These are phyloP conservation scores for Xestobium rufovillosum DNA, from an alignment of 2,888 invertebrate species.

Conservation along the genomic window DNA sequence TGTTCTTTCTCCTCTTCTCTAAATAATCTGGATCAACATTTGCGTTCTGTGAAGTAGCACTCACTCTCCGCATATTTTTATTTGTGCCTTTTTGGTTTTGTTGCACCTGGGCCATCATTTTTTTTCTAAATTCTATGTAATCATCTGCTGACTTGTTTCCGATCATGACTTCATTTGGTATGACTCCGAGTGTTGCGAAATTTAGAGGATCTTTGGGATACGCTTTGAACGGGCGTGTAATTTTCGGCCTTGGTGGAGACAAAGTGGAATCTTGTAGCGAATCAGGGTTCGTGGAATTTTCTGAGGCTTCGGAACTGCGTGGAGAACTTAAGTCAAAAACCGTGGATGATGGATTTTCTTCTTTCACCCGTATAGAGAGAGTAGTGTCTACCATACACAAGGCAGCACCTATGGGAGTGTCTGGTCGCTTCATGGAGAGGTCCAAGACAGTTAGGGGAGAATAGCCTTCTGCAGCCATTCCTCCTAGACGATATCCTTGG, in stretches of 20 bases:
- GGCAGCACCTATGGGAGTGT: too few relatives aligned
- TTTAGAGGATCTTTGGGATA: slow-evolving; percentile 63
- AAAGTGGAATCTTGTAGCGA: slow-evolving; percentile 5
- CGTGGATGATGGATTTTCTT: neutral
- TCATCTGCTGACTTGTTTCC: slow-evolving; percentile 57
- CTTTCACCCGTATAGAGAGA: too few relatives aligned
- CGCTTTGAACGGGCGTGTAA: slow-evolving; percentile 59
- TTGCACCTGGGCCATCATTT: slow-evolving; percentile 61
- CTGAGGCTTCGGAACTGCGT: neutral
- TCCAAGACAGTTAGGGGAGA: too few relatives aligned
- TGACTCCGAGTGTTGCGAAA: slow-evolving; percentile 45
- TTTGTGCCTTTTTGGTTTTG: slow-evolving; percentile 48
- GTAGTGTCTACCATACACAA: too few relatives aligned
- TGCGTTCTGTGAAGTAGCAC: slow-evolving; percentile 28
- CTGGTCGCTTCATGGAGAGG: too few relatives aligned
- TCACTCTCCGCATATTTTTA: slow-evolving; percentile 60
- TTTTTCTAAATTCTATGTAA: slow-evolving; percentile 63
- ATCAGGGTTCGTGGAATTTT: neutral
- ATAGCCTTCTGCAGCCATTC: too few relatives aligned
- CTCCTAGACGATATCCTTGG: too few relatives aligned
- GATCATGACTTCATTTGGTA: slow-evolving; percentile 43
- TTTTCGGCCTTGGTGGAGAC: slow-evolving; percentile 37
- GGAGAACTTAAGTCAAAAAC: neutral
- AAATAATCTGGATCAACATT: slow-evolving; percentile 70
- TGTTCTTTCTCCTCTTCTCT: slow-evolving; percentile 84